Conservation (phyloP, 2,113 vertebrate species). For the Psilopsiagon aurifrons region DNA sequence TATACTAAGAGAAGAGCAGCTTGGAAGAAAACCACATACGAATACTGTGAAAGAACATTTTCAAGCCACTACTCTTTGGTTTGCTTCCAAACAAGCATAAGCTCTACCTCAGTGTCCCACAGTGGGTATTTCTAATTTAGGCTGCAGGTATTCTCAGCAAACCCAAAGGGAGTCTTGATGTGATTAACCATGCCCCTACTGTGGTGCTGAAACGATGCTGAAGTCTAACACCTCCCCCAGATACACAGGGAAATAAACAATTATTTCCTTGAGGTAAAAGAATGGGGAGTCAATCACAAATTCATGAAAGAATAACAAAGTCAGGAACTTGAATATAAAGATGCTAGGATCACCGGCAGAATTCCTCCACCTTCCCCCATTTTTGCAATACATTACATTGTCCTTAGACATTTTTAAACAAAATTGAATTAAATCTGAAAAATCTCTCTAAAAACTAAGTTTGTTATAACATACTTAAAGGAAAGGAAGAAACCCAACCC, state of each 20-base stretch:
- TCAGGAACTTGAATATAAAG: background rate
- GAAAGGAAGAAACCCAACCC: background rate
- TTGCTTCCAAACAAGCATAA: constrained; percentile 13
- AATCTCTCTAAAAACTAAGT: background rate
- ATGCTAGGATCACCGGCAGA: background rate
- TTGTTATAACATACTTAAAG: background rate
- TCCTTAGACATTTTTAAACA: constrained; percentile 14
- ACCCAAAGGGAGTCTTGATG: background rate
- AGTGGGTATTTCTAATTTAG: background rate
- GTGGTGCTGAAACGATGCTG: background rate
- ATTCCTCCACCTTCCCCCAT: background rate
- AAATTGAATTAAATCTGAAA: background rate
- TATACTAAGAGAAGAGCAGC: background rate
- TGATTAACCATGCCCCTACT: background rate
- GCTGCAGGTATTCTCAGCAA: constrained; percentile 15
- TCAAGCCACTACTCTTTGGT: background rate
- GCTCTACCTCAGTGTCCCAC: background rate
- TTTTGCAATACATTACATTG: constrained; percentile 28
- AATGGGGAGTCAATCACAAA: constrained; percentile 6
- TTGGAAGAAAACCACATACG: background rate
- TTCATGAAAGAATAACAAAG: constrained; percentile 11
- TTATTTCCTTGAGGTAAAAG: constrained; percentile 31
- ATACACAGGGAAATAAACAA: background rate
- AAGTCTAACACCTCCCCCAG: background rate
- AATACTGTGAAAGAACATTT: background rate